phyloP scores from a whole-genome alignment of 2,797 vertebrate genomes.

The Capromys pilorides region DNA sequence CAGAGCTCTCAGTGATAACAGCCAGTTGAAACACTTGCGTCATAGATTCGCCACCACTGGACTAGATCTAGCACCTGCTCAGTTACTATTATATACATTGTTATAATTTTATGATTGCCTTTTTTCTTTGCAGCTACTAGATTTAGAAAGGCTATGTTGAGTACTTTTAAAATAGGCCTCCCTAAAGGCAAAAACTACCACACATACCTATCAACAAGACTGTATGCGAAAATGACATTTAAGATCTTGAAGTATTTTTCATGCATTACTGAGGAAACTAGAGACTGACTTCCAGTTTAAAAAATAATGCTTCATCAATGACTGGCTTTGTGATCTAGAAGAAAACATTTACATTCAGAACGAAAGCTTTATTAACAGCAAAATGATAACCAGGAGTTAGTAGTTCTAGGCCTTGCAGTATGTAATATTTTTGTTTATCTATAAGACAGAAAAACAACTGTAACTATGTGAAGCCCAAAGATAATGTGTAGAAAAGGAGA shows the following conservation, averaged over 20 bases:
- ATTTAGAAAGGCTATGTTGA: slow-evolving; percentile 26
- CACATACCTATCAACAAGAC: neutral
- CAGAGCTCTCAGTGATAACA: neutral
- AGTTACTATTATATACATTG: neutral
- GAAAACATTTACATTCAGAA: slow-evolving; percentile 34
- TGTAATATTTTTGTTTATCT: neutral
- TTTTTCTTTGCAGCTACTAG: neutral
- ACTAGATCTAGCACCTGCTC: slow-evolving; percentile 1
- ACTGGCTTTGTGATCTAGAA: neutral
- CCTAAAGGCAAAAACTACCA: neutral
- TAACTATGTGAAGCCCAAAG: neutral
- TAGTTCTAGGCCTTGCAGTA: neutral
- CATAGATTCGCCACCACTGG: neutral
- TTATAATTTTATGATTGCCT: slow-evolving; percentile 21
- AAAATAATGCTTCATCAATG: neutral
- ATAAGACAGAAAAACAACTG: neutral
- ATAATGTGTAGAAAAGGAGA: slow-evolving; percentile 14
- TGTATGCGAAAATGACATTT: neutral
- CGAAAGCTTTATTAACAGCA: neutral
- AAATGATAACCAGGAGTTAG: neutral
- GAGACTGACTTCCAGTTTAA: neutral
- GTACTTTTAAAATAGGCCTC: neutral
- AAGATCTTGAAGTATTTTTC: slow-evolving; percentile 37
- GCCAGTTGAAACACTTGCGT: neutral
- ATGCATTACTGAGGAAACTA: neutral